phyloP scores from a whole-genome alignment of 2,797 vertebrate genomes.

The Buceros bicornis region DNA sequence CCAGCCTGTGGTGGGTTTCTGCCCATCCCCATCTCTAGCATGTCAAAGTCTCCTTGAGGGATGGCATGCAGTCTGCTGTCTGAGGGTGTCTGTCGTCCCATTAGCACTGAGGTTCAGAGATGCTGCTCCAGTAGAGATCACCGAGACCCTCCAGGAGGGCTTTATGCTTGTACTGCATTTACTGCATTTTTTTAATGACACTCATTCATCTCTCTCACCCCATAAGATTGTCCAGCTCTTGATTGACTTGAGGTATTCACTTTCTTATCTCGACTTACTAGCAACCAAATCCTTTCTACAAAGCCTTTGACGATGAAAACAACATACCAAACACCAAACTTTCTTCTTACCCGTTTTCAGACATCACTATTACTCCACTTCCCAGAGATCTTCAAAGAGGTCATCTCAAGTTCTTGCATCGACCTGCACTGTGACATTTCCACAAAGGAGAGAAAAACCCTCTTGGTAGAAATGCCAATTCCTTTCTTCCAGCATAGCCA shows the following conservation, averaged over 20 bases:
- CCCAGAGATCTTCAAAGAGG: background rate
- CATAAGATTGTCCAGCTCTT: background rate
- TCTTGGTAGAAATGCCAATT: background rate
- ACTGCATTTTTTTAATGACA: fast-evolving
- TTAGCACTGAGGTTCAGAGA: background rate
- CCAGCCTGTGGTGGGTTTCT: background rate
- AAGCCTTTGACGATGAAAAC: background rate
- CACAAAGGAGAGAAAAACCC: background rate
- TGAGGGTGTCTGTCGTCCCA: fast-evolving
- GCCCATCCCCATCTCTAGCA: background rate
- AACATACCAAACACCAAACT: background rate
- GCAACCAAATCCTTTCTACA: background rate
- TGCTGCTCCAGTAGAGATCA: background rate
- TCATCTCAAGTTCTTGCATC: background rate
- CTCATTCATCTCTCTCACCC: background rate
- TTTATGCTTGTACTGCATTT: fast-evolving
- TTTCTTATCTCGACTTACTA: background rate
- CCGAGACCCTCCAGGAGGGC: background rate
- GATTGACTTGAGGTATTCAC: background rate
- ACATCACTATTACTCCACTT: background rate
- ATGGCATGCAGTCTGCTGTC: background rate
- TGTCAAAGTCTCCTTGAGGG: background rate
- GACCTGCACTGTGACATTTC: background rate
- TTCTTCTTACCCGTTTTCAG: fast-evolving
- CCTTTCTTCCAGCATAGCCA: background rate